Conservation (phyloP, 2,113 vertebrate genomes). For the Crotalus viridis region DNA sequence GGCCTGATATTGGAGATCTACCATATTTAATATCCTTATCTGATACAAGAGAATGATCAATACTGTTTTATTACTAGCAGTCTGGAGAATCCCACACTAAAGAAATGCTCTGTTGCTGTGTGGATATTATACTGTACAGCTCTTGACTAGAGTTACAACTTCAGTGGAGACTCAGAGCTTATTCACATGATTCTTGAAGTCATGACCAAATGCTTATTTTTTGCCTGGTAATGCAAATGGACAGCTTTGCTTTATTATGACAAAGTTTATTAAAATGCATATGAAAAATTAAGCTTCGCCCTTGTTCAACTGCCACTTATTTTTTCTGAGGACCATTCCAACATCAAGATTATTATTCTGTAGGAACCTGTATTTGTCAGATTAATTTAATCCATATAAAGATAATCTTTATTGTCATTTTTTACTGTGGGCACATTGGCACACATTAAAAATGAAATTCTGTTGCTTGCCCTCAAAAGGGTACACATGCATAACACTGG, state of each 20-base stretch:
- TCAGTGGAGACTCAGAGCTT: background rate
- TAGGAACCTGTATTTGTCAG: background rate
- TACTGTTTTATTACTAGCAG: constrained; percentile 50
- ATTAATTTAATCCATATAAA: background rate
- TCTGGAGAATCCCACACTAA: constrained; percentile 45
- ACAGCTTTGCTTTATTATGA: background rate
- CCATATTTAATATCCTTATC: constrained; percentile 55
- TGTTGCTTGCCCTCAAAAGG: too few relatives aligned
- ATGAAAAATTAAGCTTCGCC: background rate
- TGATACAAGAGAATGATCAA: constrained; percentile 47
- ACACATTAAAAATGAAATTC: too few relatives aligned
- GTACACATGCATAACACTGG: too few relatives aligned
- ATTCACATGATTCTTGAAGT: background rate
- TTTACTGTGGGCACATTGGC: too few relatives aligned
- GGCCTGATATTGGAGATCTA: constrained; percentile 30
- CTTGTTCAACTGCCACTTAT: background rate
- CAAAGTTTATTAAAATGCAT: background rate
- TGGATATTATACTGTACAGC: background rate
- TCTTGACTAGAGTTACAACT: background rate
- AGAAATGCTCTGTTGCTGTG: constrained; percentile 36
- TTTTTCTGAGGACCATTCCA: background rate
- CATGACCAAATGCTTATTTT: background rate
- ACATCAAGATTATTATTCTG: background rate
- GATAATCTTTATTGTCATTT: too few relatives aligned
- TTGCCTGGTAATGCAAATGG: background rate